phyloP scores from a whole-genome alignment of 2,113 vertebrate species.

The Epinephelus cyanopodus region DNA sequence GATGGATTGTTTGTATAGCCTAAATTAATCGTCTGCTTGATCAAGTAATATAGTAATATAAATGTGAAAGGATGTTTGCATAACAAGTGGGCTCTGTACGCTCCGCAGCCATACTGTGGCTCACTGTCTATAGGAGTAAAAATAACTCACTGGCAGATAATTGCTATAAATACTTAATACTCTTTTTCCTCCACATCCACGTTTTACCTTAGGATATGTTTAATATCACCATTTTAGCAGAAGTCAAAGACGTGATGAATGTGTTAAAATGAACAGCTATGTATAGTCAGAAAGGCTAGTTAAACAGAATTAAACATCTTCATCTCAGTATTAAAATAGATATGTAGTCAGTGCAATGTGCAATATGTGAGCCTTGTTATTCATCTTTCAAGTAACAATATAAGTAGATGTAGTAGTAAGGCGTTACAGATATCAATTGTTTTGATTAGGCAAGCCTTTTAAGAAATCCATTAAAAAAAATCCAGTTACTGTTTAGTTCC shows the following conservation, averaged over 20 bases:
- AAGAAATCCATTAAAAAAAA: background rate
- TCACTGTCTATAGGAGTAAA: background rate
- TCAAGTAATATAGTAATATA: background rate
- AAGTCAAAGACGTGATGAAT: background rate
- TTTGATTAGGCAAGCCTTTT: background rate
- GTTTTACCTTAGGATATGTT: background rate
- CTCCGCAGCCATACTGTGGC: background rate
- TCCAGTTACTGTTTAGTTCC: background rate
- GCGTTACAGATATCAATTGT: background rate
- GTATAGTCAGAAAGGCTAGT: background rate
- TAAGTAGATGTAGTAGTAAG: background rate
- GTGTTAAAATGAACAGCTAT: background rate
- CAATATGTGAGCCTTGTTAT: background rate
- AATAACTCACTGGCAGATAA: slow-evolving; percentile 6
- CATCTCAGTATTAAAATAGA: background rate
- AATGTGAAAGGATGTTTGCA: background rate
- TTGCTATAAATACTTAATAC: slow-evolving; percentile 10
- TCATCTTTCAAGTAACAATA: background rate
- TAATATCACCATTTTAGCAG: background rate
- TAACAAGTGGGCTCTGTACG: background rate
- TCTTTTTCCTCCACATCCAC: background rate
- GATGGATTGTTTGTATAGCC: background rate
- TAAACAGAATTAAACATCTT: background rate
- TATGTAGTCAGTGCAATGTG: background rate
- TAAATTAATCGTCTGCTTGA: background rate